Conservation (phyloP, 2,888 invertebrate genomes). For the Drosophila pseudotalamancana region DNA sequence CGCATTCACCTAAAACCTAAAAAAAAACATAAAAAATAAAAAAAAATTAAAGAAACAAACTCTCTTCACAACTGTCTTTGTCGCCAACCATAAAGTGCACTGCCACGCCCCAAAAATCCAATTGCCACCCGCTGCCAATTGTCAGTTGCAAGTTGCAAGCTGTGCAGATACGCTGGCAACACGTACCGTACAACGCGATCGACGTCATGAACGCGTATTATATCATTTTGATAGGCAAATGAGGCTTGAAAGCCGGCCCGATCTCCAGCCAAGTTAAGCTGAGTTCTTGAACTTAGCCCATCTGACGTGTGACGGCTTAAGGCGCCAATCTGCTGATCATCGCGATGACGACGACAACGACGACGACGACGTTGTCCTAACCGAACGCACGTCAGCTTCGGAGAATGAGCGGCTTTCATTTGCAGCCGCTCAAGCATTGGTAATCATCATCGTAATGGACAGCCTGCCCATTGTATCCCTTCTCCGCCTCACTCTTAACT, state of each 20-base stretch:
- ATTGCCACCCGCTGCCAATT: constrained; percentile 23
- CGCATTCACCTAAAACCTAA: constrained; percentile 14
- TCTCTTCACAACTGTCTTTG: constrained; percentile 46
- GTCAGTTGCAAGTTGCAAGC: constrained; percentile 12
- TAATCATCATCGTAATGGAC: constrained; percentile 37
- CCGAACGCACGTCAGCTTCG: constrained; percentile 53
- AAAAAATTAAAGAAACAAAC: constrained; percentile 3
- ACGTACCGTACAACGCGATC: constrained; percentile 69
- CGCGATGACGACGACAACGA: constrained; percentile 37
- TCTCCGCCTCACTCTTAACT: constrained; percentile 6
- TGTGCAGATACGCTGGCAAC: constrained; percentile 66
- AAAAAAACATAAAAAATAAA: not conserved
- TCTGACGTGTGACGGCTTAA: constrained; percentile 56
- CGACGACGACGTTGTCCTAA: constrained; percentile 48
- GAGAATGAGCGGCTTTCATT: constrained; percentile 41
- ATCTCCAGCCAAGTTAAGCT: constrained; percentile 24
- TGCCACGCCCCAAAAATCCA: constrained; percentile 41
- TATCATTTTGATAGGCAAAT: constrained; percentile 79
- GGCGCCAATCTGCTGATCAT: constrained; percentile 66
- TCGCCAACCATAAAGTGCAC: constrained; percentile 55
- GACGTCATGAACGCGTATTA: constrained; percentile 70
- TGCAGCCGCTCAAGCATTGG: constrained; percentile 38
- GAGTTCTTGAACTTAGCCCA: constrained; percentile 38
- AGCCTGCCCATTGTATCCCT: constrained; percentile 9
- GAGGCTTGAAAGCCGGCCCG: constrained; percentile 67